Evolutionary conservation across 2,797 vertebrate genomes (phyloP).

Genomic region (Ciconia nigra): DNA sequence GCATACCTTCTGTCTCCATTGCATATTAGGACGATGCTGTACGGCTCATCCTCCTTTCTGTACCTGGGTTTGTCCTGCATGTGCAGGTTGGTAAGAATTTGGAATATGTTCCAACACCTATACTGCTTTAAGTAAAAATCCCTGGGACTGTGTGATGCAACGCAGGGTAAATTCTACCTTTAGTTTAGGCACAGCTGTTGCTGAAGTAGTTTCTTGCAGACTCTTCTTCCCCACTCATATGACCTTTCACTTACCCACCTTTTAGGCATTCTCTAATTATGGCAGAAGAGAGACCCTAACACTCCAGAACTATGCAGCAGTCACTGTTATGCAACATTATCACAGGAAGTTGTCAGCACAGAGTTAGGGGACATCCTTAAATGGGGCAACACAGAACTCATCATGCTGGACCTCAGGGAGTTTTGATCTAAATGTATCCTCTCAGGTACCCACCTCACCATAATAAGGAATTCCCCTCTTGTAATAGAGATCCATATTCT

Average conservation of each 20-base stretch:
- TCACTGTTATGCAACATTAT: neutral
- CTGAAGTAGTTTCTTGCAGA: neutral
- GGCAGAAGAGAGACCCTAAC: neutral
- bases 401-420: neutral
- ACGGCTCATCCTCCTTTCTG: neutral
- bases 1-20: neutral
- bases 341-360: neutral
- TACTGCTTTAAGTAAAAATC: neutral
- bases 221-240: neutral
- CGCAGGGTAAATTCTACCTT: neutral
- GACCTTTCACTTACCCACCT: neutral
- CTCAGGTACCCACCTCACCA: conserved; percentile 46
- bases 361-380: neutral
- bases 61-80: neutral
- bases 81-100: neutral
- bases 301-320: neutral
- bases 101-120: neutral
- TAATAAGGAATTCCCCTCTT: conserved; percentile 64
- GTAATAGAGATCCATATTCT: conserved; percentile 57
- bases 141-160: neutral
- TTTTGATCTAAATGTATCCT: neutral
- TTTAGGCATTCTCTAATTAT: neutral
- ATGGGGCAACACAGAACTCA: neutral
- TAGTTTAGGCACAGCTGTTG: neutral
- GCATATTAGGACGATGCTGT: neutral